Evolutionary conservation across 2,797 vertebrate genomes (phyloP).

Genomic region (Artibeus lituratus): DNA sequence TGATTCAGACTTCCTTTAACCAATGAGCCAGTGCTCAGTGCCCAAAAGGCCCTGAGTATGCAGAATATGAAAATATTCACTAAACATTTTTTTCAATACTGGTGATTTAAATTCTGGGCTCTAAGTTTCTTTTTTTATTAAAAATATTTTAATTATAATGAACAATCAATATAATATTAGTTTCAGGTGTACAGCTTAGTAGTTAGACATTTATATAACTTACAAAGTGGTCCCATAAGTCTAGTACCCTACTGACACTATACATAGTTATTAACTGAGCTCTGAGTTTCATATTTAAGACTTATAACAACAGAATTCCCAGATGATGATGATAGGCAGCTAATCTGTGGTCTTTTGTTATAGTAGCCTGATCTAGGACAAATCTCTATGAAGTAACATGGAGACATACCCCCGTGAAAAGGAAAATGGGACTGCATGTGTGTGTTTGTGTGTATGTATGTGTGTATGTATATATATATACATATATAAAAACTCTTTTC

Average conservation of each 20-base stretch:
- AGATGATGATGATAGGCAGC: not conserved
- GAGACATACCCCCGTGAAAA: not conserved
- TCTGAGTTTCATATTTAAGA: not conserved
- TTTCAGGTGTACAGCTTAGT: not conserved
- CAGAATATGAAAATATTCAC: not conserved
- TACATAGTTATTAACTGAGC: not conserved
- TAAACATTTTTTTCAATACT: not conserved
- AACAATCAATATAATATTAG: not conserved
- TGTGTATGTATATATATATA: too few species aligned
- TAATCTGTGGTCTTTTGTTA: not conserved
- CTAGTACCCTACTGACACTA: not conserved
- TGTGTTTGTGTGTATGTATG: too few species aligned
- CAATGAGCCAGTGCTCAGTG: not conserved
- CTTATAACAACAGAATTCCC: not conserved
- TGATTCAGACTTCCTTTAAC: not conserved
- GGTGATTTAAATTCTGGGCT: not conserved
- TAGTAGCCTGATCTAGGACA: not conserved
- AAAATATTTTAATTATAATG: too few species aligned
- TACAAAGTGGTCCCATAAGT: not conserved
- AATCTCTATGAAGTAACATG: not conserved
- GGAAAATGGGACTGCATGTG: not conserved
- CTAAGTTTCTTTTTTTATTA: not conserved
- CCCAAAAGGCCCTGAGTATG: not conserved
- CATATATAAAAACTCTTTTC: too few species aligned
- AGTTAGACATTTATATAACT: not conserved